Percentiles rank a stretch among this genome's conserved stretches.
Conservation (phyloP, 2,888 invertebrate species). For the Ornithoptera alexandrae region DNA sequence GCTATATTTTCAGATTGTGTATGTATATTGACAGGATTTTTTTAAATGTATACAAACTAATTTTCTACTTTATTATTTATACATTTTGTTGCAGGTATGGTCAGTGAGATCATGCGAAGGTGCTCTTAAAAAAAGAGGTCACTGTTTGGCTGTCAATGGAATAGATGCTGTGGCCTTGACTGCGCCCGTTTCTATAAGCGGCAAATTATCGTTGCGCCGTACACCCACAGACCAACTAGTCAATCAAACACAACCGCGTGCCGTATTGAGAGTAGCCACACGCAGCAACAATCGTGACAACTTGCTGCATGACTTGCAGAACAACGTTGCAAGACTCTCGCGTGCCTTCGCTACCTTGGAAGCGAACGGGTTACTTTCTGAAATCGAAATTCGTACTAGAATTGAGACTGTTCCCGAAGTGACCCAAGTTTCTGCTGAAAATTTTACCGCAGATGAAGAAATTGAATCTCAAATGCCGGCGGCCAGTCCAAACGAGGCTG, state of each 20-base stretch:
- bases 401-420: conserved; percentile 41
- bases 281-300: conserved; percentile 58
- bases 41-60: no score
- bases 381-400: conserved; percentile 49
- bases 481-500: background rate
- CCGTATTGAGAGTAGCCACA: conserved; percentile 66
- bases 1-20: conserved; percentile 73
- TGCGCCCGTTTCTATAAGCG: conserved; percentile 52
- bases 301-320: conserved; percentile 59
- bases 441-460: background rate
- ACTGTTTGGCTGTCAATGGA: conserved; percentile 58
- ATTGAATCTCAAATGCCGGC: background rate
- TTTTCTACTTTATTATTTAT: background rate
- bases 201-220: conserved; percentile 62
- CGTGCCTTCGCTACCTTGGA: conserved; percentile 63
- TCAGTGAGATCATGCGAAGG: conserved; percentile 72
- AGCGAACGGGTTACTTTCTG: conserved; percentile 53
- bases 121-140: conserved; percentile 65
- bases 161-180: conserved; percentile 58
- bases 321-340: conserved; percentile 60
- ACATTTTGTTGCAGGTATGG: conserved; percentile 55
- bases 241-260: conserved; percentile 59
- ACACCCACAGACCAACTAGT: conserved; percentile 54
- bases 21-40: conserved; percentile 41
- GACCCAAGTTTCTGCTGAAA: background rate